These are phyloP conservation scores for Podargus strigoides DNA, from an alignment of 2,797 vertebrate genomes.

Conservation along the genomic window DNA sequence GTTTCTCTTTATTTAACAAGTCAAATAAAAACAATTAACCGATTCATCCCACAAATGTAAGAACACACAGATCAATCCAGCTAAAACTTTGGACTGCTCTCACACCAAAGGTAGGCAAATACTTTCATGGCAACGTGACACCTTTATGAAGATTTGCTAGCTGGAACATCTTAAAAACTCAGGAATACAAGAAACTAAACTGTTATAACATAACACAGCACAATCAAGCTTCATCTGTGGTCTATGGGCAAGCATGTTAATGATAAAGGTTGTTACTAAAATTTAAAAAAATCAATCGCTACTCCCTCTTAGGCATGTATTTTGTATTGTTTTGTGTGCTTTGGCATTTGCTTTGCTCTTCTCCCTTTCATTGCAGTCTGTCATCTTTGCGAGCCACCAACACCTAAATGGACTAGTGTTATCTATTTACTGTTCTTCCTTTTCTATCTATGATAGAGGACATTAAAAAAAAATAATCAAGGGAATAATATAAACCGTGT, in stretches of 20 bases:
- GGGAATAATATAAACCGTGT: not conserved
- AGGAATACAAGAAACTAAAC: not conserved
- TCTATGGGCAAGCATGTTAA: not conserved
- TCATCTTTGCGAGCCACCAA: not conserved
- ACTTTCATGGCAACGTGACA: not conserved
- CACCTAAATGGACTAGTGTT: not conserved
- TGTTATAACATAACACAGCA: not conserved
- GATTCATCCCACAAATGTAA: not conserved
- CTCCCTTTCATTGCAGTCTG: not conserved
- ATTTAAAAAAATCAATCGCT: not conserved
- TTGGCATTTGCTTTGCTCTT: not conserved
- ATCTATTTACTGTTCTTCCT: not conserved
- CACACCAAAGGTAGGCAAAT: not conserved
- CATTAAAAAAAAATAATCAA: not conserved
- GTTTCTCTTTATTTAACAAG: not conserved
- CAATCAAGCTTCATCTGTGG: not conserved
- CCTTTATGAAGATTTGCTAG: not conserved
- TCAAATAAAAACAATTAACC: not conserved
- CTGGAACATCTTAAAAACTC: not conserved
- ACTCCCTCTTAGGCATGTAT: not conserved
- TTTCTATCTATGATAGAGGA: not conserved
- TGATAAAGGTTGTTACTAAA: not conserved
- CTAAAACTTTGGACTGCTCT: not conserved
- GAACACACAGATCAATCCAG: not conserved
- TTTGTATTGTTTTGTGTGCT: not conserved